These are phyloP conservation scores for Drosophila stalkeri DNA, from an alignment of 2,888 invertebrate genomes.

Conservation along the genomic window DNA sequence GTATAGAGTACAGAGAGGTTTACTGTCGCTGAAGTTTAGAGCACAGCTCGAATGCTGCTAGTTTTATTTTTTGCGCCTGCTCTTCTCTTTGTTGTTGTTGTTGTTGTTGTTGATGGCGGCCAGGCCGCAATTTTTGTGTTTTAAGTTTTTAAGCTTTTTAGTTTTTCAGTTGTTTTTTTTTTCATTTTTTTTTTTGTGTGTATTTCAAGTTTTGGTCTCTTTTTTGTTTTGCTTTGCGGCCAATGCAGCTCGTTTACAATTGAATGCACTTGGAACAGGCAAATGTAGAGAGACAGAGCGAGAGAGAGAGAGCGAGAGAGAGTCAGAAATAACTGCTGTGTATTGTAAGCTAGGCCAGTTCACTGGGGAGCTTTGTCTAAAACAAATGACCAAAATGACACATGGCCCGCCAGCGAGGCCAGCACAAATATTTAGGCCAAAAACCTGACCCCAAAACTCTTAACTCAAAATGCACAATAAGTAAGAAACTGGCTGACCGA, in stretches of 20 bases:
- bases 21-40: conserved; percentile 74
- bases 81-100: conserved; percentile 17
- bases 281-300: not conserved
- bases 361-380: conserved; percentile 61
- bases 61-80: conserved; percentile 15
- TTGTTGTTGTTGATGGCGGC: conserved; percentile 49
- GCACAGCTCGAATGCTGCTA: conserved; percentile 65
- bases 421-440: conserved; percentile 63
- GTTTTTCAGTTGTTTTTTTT: conserved; percentile 36
- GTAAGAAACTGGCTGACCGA: not conserved
- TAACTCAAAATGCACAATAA: not conserved
- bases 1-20: conserved; percentile 28
- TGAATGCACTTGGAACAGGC: conserved; percentile 60
- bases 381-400: conserved; percentile 76
- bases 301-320: not conserved
- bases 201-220: conserved; percentile 13
- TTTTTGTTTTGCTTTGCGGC: conserved; percentile 58
- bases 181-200: not conserved
- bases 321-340: not conserved
- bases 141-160: conserved; percentile 71
- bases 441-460: conserved; percentile 22
- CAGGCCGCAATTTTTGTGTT: conserved; percentile 78
- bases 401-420: conserved; percentile 51
- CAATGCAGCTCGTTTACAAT: conserved; percentile 73
- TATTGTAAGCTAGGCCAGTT: conserved; percentile 41